These are phyloP conservation scores for Aurelia aurita DNA, from an alignment of 30 jellyfish, hydroid and myxozoan genomes.

Conservation along the genomic window DNA sequence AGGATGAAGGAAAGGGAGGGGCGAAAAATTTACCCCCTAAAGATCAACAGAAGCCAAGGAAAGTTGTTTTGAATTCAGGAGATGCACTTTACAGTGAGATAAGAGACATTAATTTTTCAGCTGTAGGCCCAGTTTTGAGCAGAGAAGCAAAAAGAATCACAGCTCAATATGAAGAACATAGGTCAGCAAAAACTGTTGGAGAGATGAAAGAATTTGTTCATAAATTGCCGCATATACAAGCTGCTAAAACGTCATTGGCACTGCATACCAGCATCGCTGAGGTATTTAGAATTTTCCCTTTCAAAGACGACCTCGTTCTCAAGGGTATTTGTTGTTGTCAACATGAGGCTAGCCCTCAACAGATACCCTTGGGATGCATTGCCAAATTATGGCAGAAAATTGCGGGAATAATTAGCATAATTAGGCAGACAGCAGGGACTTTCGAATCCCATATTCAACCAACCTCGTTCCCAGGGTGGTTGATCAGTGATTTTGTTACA, in stretches of 20 bases:
- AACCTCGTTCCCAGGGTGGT: no score
- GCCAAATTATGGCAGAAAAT: no score
- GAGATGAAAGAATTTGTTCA: slow-evolving; percentile 98
- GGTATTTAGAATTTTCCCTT: slow-evolving; percentile 7
- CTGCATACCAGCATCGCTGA: slow-evolving; percentile 83
- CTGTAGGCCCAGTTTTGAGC: slow-evolving; percentile 95
- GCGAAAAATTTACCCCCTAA: slow-evolving; percentile 26
- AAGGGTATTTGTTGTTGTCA: no score
- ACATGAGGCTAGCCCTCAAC: no score
- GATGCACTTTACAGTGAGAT: slow-evolving; percentile 90
- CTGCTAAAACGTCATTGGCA: slow-evolving; percentile 90
- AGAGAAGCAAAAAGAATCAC: slow-evolving; percentile 96
- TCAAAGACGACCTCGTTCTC: no score
- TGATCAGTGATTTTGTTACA: no score
- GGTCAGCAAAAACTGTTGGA: slow-evolving; percentile 97
- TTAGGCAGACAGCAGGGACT: no score
- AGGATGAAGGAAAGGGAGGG: slow-evolving; percentile 70
- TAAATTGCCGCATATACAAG: slow-evolving; percentile 95
- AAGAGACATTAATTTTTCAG: slow-evolving; percentile 92
- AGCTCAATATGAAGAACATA: slow-evolving; percentile 96
- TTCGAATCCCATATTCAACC: no score
- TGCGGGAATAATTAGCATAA: no score
- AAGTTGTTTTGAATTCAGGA: slow-evolving; percentile 78
- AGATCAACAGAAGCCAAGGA: slow-evolving; percentile 81
- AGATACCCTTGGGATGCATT: no score